Evolutionary conservation across 1,140 invertebrate species (phyloP), one percentile per base, ranked within the genome.

Genomic region (Streblospio benedicti): DNA sequence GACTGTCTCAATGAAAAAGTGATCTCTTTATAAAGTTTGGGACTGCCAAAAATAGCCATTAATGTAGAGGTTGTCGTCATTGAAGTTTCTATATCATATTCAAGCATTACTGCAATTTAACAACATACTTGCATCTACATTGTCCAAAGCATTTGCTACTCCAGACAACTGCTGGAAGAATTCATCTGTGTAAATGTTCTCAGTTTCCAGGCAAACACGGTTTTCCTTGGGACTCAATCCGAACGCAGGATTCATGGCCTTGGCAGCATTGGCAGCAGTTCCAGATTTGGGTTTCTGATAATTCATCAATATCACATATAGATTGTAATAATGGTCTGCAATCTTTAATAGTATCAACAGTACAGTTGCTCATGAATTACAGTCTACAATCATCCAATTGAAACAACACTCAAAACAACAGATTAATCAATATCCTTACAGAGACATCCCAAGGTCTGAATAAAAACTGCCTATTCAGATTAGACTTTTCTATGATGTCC

Each of bases 401-500:
- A n/a, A n/a, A n/a, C n/a, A n/a, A n/a, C n/a, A n/a, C n/a, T n/a
- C n/a, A n/a, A n/a, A n/a, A n/a, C n/a, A n/a, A n/a, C n/a, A n/a
- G n/a, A n/a, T n/a, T n/a, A n/a, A n/a, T n/a, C n/a, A n/a, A 32
- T 27, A 53, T 4, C 65, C 71, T 61, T 65, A 80, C 80, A 75
- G 97, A 92, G 14, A 99, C 93, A 81, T 99, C 93, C 59, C 86
- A 83, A 2, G 91, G 87, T 64, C 95, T 82, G 81, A 99, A 99
- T 4, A 99, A 82, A 79, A 99, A 99, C 80, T 99, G 97, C 58
- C 97, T 82, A 80, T 99, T 99, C 55, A 99, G 83, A 80, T 99
- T 99, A 14, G 93, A 97, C 74, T 96, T 95, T 79, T 99, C 96
- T 69, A 99, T 99, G 51, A 93, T 84, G 81, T 99, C 97, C 95